Evolutionary conservation across 2,797 vertebrate genomes (phyloP).

Genomic region (Enteromius treurensis): DNA sequence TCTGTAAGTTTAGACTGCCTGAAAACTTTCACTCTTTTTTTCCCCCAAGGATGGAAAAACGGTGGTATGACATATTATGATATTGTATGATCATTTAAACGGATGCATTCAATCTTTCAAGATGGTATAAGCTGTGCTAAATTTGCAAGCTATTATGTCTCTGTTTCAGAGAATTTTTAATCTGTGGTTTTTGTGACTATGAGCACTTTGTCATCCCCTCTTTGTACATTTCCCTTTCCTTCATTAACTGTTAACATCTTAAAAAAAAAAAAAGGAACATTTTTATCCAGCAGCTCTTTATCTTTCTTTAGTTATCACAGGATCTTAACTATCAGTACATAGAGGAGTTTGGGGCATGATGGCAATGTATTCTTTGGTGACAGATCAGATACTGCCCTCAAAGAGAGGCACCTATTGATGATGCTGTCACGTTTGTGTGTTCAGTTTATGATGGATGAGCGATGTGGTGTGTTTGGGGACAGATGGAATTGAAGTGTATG

Average conservation of each 20-base stretch:
- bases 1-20: slow-evolving; percentile 15
- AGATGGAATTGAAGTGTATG: slow-evolving; percentile 54
- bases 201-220: slow-evolving; percentile 36
- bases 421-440: slow-evolving; percentile 40
- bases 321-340: slow-evolving; percentile 70
- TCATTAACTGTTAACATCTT: slow-evolving; percentile 60
- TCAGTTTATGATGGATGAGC: slow-evolving; percentile 41
- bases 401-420: slow-evolving; percentile 59
- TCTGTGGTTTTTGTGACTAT: slow-evolving; percentile 43
- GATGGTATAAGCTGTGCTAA: slow-evolving; percentile 23
- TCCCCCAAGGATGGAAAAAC: neutral
- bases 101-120: slow-evolving; percentile 23
- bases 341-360: slow-evolving; percentile 74
- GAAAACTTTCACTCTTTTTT: neutral
- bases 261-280: slow-evolving; percentile 7
- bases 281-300: slow-evolving; percentile 38
- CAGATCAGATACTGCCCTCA: slow-evolving; percentile 58
- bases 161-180: slow-evolving; percentile 49
- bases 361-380: slow-evolving; percentile 66
- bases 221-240: slow-evolving; percentile 54
- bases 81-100: slow-evolving; percentile 19
- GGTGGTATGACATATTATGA: slow-evolving; percentile 1
- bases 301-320: slow-evolving; percentile 56
- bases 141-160: slow-evolving; percentile 47
- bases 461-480: slow-evolving; percentile 49